Conservation (phyloP, 2,113 vertebrate species). For the Piaya cayana region DNA sequence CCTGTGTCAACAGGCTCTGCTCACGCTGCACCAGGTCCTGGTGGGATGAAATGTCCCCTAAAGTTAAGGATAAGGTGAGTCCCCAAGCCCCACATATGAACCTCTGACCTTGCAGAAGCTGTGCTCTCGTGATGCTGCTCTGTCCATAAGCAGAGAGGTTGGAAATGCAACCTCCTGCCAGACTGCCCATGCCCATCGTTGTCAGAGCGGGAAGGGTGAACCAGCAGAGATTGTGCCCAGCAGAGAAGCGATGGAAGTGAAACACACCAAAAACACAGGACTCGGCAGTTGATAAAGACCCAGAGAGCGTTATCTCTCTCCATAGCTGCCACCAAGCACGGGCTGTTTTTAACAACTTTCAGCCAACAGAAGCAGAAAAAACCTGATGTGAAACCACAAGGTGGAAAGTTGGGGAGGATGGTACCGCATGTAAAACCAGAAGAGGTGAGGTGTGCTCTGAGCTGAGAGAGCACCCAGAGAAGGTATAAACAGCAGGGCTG, state of each 20-base stretch:
- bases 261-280: not conserved
- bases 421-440: not conserved
- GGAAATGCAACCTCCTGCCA: not conserved
- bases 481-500: not conserved
- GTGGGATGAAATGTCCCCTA: not conserved
- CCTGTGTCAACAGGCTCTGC: not conserved
- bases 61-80: not conserved
- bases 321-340: not conserved
- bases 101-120: not conserved
- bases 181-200: not conserved
- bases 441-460: not conserved
- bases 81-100: not conserved
- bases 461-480: not conserved
- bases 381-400: constrained; percentile 1
- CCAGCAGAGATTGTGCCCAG: not conserved
- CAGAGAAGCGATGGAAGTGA: not conserved
- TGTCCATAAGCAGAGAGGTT: not conserved
- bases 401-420: not conserved
- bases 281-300: not conserved
- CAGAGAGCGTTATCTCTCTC: not conserved
- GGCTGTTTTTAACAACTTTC: constrained; percentile 48
- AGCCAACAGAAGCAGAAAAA: constrained; percentile 5
- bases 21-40: not conserved
- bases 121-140: not conserved
- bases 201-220: rapidly evolving